These are phyloP conservation scores for Alloplasta piceator DNA, from an alignment of 2,888 invertebrate genomes.

Conservation along the genomic window DNA sequence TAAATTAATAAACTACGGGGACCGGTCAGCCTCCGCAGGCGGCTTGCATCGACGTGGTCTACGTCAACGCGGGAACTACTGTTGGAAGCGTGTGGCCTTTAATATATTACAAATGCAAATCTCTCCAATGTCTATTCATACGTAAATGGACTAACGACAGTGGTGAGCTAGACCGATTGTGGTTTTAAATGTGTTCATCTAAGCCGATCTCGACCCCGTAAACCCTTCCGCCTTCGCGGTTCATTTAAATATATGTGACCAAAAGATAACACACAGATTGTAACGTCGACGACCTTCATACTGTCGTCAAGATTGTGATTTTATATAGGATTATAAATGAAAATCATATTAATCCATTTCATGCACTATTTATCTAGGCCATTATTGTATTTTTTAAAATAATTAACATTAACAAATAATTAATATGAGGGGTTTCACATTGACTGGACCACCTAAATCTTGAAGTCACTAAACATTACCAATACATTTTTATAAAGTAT, in stretches of 20 bases:
- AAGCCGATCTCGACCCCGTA: slow-evolving; percentile 25
- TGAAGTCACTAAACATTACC: too few species aligned
- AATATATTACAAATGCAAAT: slow-evolving; percentile 62
- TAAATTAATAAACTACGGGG: slow-evolving; percentile 57
- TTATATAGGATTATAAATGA: too few species aligned
- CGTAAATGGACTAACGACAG: slow-evolving; percentile 53
- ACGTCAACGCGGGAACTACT: slow-evolving; percentile 34
- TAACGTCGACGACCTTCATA: slow-evolving; percentile 34
- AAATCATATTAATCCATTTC: too few species aligned
- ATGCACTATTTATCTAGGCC: too few species aligned
- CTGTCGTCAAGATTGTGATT: not conserved
- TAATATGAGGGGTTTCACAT: too few species aligned
- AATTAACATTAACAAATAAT: too few species aligned
- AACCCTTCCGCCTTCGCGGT: not conserved
- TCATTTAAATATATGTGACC: not conserved
- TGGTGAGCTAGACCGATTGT: slow-evolving; percentile 29
- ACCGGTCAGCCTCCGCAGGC: slow-evolving; percentile 49
- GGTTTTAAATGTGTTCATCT: slow-evolving; percentile 15
- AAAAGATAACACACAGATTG: not conserved
- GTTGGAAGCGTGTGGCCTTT: slow-evolving; percentile 41
- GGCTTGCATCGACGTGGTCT: slow-evolving; percentile 3
- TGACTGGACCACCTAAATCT: too few species aligned
- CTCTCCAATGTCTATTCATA: slow-evolving; percentile 60
- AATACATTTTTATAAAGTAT: too few species aligned
- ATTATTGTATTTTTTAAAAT: too few species aligned